These are phyloP conservation scores for Dasypus novemcinctus DNA, from an alignment of 2,113 vertebrate species.

Conservation along the genomic window DNA sequence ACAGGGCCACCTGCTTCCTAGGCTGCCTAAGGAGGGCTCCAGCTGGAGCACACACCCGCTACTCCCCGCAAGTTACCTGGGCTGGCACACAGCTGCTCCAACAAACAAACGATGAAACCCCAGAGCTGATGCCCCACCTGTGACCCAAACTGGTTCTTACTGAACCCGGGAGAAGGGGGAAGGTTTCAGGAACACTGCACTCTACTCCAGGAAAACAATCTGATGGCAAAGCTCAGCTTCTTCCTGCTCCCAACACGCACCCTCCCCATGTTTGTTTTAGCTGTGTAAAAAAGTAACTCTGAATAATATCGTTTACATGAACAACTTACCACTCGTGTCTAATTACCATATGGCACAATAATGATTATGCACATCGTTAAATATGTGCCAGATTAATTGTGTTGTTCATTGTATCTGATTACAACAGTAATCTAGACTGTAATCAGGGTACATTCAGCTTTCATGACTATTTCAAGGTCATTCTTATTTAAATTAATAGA, in stretches of 20 bases:
- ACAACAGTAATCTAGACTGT: conserved; percentile 2
- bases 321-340: conserved; percentile 44
- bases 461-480: conserved; percentile 59
- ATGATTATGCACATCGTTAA: conserved; percentile 40
- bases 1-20: neutral
- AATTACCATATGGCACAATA: conserved; percentile 64
- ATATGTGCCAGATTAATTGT: conserved; percentile 59
- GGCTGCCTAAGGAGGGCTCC: neutral
- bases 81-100: neutral
- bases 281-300: conserved; percentile 43
- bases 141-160: conserved; percentile 37
- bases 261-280: conserved; percentile 33
- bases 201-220: neutral
- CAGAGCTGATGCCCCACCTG: neutral
- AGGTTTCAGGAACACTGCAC: neutral
- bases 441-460: conserved; percentile 56
- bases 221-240: neutral
- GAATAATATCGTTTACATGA: conserved; percentile 51
- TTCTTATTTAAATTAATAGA: conserved; percentile 39
- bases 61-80: neutral
- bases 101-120: neutral
- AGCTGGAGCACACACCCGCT: neutral
- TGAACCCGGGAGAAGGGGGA: neutral
- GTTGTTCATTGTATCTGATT: conserved; percentile 43
- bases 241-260: neutral